Evolutionary conservation across 2,797 vertebrate genomes (phyloP), one percentile per base, ranked within the genome.

Genomic region (Decapterus maruadsi): DNA sequence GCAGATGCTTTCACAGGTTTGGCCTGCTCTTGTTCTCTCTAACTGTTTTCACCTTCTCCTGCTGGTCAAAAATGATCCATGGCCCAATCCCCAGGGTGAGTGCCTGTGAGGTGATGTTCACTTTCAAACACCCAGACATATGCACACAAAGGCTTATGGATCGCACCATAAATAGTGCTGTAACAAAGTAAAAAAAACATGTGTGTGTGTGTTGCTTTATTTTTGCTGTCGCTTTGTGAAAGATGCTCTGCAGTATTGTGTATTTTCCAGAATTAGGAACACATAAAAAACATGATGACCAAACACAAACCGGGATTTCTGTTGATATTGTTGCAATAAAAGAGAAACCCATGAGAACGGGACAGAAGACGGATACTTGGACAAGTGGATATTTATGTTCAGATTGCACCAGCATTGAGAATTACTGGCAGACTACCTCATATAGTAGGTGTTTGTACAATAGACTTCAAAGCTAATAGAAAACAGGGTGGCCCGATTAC

Each of bases 11-110:
- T 61, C 29, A 12, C 36, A 45, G 51, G 1, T 45, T 72, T 72
- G 50, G 9, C 26, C 26, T 59, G 67, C n/a, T 73, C n/a, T 48
- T 48, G 19, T 55, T 71, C 29, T 53, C 22, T 51, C 29, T 75
- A 22, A 6, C 26, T 82, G 77, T 55, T 17, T 38, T 84, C 66
- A 75, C 75, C 72, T 78, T 81, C 72, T 78, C 79, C 31, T 48
- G 45, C 45, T 71, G 75, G 65, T 75, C 75, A 50, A 64, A 69
- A 61, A 66, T 82, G 82, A 82, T 76, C 77, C 57, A 70, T 51
- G 22, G 66, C 45, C 31, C n/a, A 55, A 54, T 40, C 65, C 58
- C 57, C 43, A 58, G 55, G 26, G 36, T 68, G 42, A 64, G 61
- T 70, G 72, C 68, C 50, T 51, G 59, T 61, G 29, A 43, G 34